Base-by-base conservation (phyloP, 23 tunicate species). In the Styela clava region DNA sequence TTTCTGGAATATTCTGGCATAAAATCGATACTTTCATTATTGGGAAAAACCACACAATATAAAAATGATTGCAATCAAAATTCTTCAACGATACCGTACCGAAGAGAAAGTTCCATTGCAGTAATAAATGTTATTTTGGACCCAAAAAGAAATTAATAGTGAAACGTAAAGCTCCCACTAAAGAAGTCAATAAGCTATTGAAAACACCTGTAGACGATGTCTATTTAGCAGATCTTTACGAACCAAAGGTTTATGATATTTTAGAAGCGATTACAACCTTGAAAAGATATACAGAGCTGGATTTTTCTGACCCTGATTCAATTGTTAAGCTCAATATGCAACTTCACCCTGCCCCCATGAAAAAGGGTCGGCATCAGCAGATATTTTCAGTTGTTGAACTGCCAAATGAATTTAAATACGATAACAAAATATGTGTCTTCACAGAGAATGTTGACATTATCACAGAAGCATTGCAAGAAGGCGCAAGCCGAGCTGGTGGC, bases 171-270 rank as follows among this genome's bases (percentile, higher is more conserved):
- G 12, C 56, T 5, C 12, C 56, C 56, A 44, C 56, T 44, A 44
- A 44, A 30, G 29, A 26, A 35, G 81, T 21, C 9, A 26, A 12
- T 22, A 76, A 76, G 0, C 1, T 25, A 16, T 52, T 76, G 64
- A 76, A 76, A 76, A 52, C 35, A 7, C 81, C 81, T 12, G 81
- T 52, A 7, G 81, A 76, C 64, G 81, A 76, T 44, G 81, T 76
- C 12, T 76, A 76, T 44, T 30, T 76, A 9, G 33, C 12, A 26
- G 81, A 76, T 27, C 37, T 76, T 24, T 76, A 76, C 27, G 81
- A 44, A 52, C 81, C 81, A 23, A 44, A 36, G 9, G 7, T 16
- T 21, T 44, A 44, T 29, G 31, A 52, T 37, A 30, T 76, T 5
- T 22, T 9, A 1, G 81, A 51, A 16, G 81, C 81, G 16, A 44